Evolutionary conservation across 1,140 invertebrate species (phyloP).

Genomic region (Macrocentrus cingulum): DNA sequence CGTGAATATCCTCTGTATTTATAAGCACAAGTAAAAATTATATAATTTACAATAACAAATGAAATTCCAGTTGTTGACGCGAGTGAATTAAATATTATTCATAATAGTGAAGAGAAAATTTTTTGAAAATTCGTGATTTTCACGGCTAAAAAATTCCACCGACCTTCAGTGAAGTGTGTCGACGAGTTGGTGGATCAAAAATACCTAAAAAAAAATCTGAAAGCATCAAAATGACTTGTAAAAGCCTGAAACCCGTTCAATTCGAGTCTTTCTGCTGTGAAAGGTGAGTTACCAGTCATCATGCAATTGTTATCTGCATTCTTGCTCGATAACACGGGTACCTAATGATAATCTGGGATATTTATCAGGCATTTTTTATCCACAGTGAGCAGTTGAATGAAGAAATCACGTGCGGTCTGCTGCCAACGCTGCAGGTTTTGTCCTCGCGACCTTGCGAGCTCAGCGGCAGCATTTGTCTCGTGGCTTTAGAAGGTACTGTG

Average conservation of each 20-base stretch:
- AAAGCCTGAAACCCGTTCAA: conserved; percentile 32
- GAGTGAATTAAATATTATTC: no score
- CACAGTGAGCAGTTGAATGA: no score
- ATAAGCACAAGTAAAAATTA: no score
- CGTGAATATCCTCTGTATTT: no score
- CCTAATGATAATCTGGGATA: no score
- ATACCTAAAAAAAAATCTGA: conserved; percentile 5
- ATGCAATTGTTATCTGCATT: not conserved
- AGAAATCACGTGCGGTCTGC: conserved; percentile 43
- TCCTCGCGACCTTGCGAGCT: conserved; percentile 40
- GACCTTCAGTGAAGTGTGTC: conserved; percentile 41
- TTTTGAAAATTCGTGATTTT: not conserved
- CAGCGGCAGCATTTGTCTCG: conserved; percentile 41
- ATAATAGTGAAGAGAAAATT: no score
- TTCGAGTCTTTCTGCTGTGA: conserved; percentile 26
- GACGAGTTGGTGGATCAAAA: conserved; percentile 13
- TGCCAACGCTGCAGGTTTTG: conserved; percentile 43
- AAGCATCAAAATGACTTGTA: conserved; percentile 37
- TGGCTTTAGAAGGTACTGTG: conserved; percentile 42
- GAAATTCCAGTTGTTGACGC: no score
- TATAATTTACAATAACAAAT: no score
- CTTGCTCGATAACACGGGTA: no score
- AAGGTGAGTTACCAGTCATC: conserved; percentile 29
- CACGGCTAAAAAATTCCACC: conserved; percentile 28
- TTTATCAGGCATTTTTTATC: no score